phyloP scores from a whole-genome alignment of 2,113 vertebrate genomes.

The Morone saxatilis region DNA sequence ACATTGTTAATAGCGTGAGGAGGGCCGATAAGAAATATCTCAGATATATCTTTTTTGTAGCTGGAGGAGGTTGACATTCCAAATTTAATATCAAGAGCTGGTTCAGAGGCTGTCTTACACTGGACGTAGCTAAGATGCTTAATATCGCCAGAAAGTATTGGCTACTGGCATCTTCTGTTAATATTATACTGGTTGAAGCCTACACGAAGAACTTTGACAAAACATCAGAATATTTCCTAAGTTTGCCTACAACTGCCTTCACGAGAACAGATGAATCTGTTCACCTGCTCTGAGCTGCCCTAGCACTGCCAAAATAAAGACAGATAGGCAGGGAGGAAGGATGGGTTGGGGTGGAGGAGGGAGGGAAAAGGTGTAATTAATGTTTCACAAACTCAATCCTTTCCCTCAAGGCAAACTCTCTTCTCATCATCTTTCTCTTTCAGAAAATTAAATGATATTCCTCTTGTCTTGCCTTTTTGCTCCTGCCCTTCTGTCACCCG shows the following conservation, averaged over 20 bases:
- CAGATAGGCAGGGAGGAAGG: constrained; percentile 52
- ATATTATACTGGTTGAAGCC: not conserved
- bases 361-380: constrained; percentile 77
- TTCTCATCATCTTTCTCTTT: constrained; percentile 56
- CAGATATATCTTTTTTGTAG: not conserved
- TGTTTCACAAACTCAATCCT: constrained; percentile 77
- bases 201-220: constrained; percentile 23
- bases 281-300: constrained; percentile 65
- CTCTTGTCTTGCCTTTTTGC: constrained; percentile 71
- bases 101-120: not conserved
- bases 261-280: constrained; percentile 53
- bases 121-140: not conserved
- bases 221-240: constrained; percentile 54
- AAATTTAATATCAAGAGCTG: not conserved
- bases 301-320: constrained; percentile 52
- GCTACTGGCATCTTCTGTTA: not conserved
- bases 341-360: constrained; percentile 17
- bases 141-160: not conserved
- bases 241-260: constrained; percentile 59
- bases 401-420: constrained; percentile 51
- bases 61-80: not conserved
- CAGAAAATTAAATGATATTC: constrained; percentile 76
- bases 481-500: constrained; percentile 76
- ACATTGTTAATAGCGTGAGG: not conserved
- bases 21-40: not conserved